These are phyloP conservation scores for Lepidocolaptes lacrymiger DNA, from an alignment of 2,797 vertebrate species.

Conservation along the genomic window DNA sequence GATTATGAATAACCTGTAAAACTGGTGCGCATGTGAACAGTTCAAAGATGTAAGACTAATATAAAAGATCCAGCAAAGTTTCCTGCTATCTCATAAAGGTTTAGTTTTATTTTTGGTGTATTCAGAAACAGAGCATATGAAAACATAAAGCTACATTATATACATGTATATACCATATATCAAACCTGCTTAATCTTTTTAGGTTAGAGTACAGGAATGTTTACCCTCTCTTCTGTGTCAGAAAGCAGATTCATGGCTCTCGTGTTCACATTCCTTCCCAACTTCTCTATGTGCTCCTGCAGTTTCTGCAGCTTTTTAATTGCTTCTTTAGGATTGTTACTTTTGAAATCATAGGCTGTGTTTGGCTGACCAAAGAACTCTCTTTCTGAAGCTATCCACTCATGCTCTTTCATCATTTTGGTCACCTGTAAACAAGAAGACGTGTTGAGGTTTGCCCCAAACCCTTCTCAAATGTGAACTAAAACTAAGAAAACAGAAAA, in stretches of 20 bases:
- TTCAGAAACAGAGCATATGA: background rate
- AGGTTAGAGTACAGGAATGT: background rate
- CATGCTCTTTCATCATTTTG: conserved; percentile 88
- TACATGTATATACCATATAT: background rate
- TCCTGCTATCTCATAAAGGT: background rate
- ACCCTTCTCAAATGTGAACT: background rate
- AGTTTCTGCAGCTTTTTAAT: conserved; percentile 88
- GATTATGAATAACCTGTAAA: background rate
- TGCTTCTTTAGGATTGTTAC: conserved; percentile 84
- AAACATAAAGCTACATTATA: background rate
- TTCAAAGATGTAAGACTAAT: background rate
- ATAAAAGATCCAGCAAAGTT: background rate
- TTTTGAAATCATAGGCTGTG: conserved; percentile 92
- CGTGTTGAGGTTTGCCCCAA: background rate
- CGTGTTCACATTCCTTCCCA: conserved; percentile 89
- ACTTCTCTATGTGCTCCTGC: conserved; percentile 83
- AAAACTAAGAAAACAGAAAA: background rate
- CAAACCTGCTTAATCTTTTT: background rate
- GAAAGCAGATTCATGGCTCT: conserved; percentile 90
- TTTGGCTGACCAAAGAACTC: conserved; percentile 89
- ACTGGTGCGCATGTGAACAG: background rate
- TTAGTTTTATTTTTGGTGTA: background rate
- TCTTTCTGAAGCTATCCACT: conserved; percentile 92
- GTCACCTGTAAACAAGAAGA: conserved; percentile 78
- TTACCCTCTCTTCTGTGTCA: conserved; percentile 91